Conservation (phyloP, 2,888 invertebrate species). For the Oscheius sp. region DNA sequence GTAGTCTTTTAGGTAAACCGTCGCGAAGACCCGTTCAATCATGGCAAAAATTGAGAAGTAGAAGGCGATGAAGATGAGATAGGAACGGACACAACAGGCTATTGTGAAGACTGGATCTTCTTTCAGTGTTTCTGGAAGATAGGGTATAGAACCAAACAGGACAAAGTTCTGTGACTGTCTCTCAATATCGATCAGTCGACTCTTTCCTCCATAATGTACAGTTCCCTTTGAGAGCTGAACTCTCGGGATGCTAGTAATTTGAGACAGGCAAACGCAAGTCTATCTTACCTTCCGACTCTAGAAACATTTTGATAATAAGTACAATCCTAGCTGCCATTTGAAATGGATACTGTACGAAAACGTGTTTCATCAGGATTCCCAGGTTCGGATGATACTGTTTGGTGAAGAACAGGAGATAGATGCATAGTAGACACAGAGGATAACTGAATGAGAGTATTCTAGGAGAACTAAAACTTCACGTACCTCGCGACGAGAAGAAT, state of each 20-base stretch:
- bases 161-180: neutral
- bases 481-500: conserved; percentile 18
- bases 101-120: conserved; percentile 9
- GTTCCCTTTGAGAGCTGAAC: neutral
- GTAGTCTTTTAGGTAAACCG: conserved; percentile 20
- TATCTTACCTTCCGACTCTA: neutral
- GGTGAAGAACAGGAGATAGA: conserved; percentile 18
- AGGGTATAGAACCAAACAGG: neutral
- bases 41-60: conserved; percentile 27
- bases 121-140: neutral
- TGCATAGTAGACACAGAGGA: conserved; percentile 4
- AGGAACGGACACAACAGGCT: conserved; percentile 10
- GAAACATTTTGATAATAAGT: conserved; percentile 25
- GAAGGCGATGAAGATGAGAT: conserved; percentile 30
- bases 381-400: conserved; percentile 32
- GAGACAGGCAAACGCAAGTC: neutral
- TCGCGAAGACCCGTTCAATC: conserved; percentile 26
- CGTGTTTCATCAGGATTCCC: neutral
- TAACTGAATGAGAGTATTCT: conserved; percentile 4
- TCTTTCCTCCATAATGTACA: neutral
- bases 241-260: neutral
- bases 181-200: neutral
- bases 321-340: conserved; percentile 19
- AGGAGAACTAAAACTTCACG: neutral
- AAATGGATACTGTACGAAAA: conserved; percentile 16